Evolutionary conservation across 2,113 vertebrate species (phyloP), one percentile per base, ranked within the genome.

Genomic region (Silurus meridionalis): DNA sequence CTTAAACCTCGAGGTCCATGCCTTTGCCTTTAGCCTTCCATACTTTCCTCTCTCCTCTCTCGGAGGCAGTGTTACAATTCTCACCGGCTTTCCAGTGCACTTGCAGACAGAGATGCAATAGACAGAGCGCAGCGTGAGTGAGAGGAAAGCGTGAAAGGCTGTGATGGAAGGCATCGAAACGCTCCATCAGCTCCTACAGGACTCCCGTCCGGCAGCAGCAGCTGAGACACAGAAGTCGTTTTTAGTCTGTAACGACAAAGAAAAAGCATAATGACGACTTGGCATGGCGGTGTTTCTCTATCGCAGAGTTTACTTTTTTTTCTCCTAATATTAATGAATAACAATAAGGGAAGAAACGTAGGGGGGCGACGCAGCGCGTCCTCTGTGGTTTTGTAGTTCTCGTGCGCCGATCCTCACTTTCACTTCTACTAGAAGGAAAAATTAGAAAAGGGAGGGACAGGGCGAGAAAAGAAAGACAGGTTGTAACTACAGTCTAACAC

Each of bases 281-380:
- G 37, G 37, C 37, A 37, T 37, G 37, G 37, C 37, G 37, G 37
- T 37, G 37, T 37, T 37, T 37, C 28, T 37, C 28, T 37, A 37
- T 37, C 28, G 28, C 28, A 37, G 28, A 37, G 28, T 58, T 67
- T 21, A 5, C 6, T 61, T 61, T 61, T 61, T 61, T 61, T 61
- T 0, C 13, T 14, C 11, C 8, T 57, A 2, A 85, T 84, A 84
- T 85, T 87, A 87, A 91, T 90, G 85, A 89, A 86, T 87, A 89
- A 89, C 89, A 80, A 90, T 50, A 28, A 87, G 48, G 84, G 10
- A 77, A 69, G 80, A 85, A 77, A 58, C 66, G 13, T 58, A 48
- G 28, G 25, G n/a, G 53, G 67, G 74, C 53, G 83, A 19, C 10
- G 50, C 89, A 50, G 57, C 64, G 80, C 69, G 80, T 86, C 53